Evolutionary conservation across 2,888 invertebrate species (phyloP), one percentile per base, ranked within the genome.

Genomic region (Caenorhabditis sp.): DNA sequence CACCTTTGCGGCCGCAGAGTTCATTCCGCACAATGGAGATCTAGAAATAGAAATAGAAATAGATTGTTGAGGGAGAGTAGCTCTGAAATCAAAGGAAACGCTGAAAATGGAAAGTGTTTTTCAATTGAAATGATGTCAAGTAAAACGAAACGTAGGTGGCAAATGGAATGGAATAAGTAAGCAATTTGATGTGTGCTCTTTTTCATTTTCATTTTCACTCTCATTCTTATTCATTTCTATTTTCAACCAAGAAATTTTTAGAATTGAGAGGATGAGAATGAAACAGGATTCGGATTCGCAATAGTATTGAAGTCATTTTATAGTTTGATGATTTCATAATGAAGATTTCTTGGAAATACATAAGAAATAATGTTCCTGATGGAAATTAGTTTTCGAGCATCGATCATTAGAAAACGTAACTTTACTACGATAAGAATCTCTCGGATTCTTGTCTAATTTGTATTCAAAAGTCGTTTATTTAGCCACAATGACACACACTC

Each of bases 401-500:
- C n/a, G n/a, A n/a, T n/a, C n/a, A n/a, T n/a, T n/a, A n/a, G n/a
- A n/a, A n/a, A n/a, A n/a, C n/a, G n/a, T n/a, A n/a, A n/a, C n/a
- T n/a, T n/a, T n/a, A n/a, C n/a, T 40, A 40, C 40, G 11, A 40
- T 13, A 40, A 40, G 47, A 47, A 47, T 47, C 47, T 47, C 4
- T 40, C 15, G 6, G 6, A 2, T 15, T 13, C 15, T 8, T 40
- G n/a, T 53, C 11, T 15, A 37, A 70, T 70, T 61, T 22, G 35
- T 24, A 70, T 70, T 70, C 70, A n/a, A 2, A 5, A 70, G 20
- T 37, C 65, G 18, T 51, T 28, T 9, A 32, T 40, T 56, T 44
- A 58, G 47, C 2, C 15, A 32, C 15, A 18, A 28, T 28, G 47
- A 28, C 28, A 47, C 24, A 58, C 26, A 22, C 28, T n/a, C 28